phyloP scores from a whole-genome alignment of 2,888 invertebrate genomes.

The Ormia ochracea region DNA sequence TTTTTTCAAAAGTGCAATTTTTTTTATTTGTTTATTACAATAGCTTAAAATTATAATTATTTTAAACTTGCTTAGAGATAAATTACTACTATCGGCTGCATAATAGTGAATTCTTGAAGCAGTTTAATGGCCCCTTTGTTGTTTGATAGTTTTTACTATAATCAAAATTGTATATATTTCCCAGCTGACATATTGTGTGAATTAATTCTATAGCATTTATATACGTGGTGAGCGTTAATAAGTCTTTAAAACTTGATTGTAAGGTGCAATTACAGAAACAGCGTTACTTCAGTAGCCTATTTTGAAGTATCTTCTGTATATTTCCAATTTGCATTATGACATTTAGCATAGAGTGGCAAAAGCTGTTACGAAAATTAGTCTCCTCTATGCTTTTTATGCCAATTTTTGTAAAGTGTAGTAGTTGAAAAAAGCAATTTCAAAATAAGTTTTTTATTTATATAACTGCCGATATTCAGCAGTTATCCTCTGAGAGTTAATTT shows the following conservation, averaged over 20 bases:
- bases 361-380: too few species aligned
- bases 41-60: neutral
- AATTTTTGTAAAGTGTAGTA: too few species aligned
- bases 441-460: too few species aligned
- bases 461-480: too few species aligned
- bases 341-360: too few species aligned
- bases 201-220: neutral
- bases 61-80: conserved; percentile 44
- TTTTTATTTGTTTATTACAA: neutral
- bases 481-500: too few species aligned
- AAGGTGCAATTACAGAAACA: too few species aligned
- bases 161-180: neutral
- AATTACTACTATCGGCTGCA: conserved; percentile 36
- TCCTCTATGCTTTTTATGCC: too few species aligned
- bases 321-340: too few species aligned
- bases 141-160: neutral
- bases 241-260: neutral
- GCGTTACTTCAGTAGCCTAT: too few species aligned
- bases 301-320: too few species aligned
- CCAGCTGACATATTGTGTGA: conserved; percentile 1
- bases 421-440: too few species aligned
- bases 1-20: conserved; percentile 16
- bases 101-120: conserved; percentile 29
- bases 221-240: neutral
- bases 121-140: conserved; percentile 34